Evolutionary conservation across 35 echinoderm and acorn worm genomes (phyloP), one percentile per base, ranked within the genome.

Genomic region (Heliocidaris tuberculata): DNA sequence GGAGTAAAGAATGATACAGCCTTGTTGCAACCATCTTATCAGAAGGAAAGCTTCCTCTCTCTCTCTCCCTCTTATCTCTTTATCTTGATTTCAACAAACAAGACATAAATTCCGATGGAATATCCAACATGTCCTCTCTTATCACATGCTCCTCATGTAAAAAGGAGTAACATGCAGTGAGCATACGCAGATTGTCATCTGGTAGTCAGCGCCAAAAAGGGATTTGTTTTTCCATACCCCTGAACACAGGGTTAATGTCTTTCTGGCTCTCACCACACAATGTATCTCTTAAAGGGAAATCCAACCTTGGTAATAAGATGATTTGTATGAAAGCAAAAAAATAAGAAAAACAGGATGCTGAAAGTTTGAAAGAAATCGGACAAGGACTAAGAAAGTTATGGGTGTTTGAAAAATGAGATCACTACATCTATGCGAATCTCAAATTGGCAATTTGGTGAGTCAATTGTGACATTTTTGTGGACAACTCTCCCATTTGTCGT

Each of bases 61-160:
- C 35, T 42, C 35, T 42, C 3, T 16, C 60, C 60, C 60, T 78
- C 65, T 42, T 78, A 78, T 78, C 65, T 78, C 65, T 78, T 27
- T 78, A 78, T 78, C 65, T 78, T 78, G 15, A 78, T 78, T 78
- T 78, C 65, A 78, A 78, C 65, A 78, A 78, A 78, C 65, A 78
- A 78, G 65, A 78, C n/a, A 27, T 19, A 27, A 24, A 19, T 78
- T 78, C 65, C 21, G 27, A 21, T 24, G 17, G 19, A 27, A 78
- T 21, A 78, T 56, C 52, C 52, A 56, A 13, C 11, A 56, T 78
- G 65, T n/a, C 27, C 4, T 27, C 65, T 78, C 27, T 27, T 27
- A 78, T 78, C 65, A 78, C 65, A 78, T 78, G 19, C 27, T 19
- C 27, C 65, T 42, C 35, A 42, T 42, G 35, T 42, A 42, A 42